Conservation (phyloP, 2,797 vertebrate genomes). For the Sciurus carolinensis region DNA sequence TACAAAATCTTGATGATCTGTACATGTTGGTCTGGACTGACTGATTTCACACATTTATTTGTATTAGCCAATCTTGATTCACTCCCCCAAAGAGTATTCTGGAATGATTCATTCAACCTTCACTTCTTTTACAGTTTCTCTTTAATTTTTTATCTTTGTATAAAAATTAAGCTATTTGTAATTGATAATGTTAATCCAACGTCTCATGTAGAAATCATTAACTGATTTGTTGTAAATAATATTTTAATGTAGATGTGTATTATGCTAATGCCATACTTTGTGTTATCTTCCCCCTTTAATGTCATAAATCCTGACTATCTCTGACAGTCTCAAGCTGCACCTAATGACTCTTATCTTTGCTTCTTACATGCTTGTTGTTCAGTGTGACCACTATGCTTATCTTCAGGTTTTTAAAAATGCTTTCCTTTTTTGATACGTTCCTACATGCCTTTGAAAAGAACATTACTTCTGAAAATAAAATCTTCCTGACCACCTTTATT, state of each 20-base stretch:
- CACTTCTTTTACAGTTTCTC: not conserved
- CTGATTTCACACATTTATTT: not conserved
- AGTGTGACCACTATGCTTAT: not conserved
- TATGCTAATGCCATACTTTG: not conserved
- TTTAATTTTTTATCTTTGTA: slow-evolving; percentile 15
- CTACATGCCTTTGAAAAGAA: slow-evolving; percentile 26
- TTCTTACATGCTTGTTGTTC: slow-evolving; percentile 48
- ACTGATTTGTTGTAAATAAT: slow-evolving; percentile 2
- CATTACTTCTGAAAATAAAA: not conserved
- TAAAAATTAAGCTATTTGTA: slow-evolving; percentile 58
- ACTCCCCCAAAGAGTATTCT: not conserved
- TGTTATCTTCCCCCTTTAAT: not conserved
- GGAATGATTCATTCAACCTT: not conserved
- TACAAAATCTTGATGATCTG: not conserved
- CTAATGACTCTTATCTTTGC: not conserved
- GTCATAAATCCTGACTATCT: not conserved
- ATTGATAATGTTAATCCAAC: slow-evolving; percentile 29
- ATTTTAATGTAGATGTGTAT: not conserved
- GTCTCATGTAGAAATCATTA: not conserved
- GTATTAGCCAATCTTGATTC: not conserved
- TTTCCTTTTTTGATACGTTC: not conserved
- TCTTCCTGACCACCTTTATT: slow-evolving; percentile 44
- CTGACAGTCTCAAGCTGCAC: not conserved
- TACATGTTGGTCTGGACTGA: not conserved
- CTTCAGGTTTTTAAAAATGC: slow-evolving; percentile 10